A percentile compares a stretch with the other conserved stretches of the same genome.
phyloP scores from a whole-genome alignment of 1,140 invertebrate species.

The Leguminivora glycinivorella region DNA sequence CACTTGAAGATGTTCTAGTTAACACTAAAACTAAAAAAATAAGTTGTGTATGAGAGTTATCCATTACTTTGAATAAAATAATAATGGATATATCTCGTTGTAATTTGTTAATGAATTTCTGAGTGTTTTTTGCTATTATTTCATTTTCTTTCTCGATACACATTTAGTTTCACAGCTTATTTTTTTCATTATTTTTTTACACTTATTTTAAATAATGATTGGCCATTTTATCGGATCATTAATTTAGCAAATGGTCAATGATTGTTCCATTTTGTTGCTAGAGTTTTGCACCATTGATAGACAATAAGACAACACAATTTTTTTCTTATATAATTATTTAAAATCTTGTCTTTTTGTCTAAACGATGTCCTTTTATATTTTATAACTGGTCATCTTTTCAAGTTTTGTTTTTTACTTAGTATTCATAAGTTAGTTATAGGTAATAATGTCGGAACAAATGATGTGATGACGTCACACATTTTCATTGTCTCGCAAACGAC shows the following conservation, averaged over 20 bases:
- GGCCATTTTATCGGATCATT: constrained; percentile 29
- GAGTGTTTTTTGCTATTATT: constrained; percentile 43
- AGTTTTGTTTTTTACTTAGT: constrained; percentile 19
- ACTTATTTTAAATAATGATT: constrained; percentile 52
- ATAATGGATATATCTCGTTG: constrained; percentile 32
- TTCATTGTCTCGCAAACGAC: not conserved
- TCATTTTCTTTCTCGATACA: constrained; percentile 47
- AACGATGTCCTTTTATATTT: constrained; percentile 19
- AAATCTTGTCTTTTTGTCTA: constrained; percentile 21
- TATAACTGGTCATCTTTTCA: constrained; percentile 12
- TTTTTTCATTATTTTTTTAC: constrained; percentile 62
- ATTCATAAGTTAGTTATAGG: constrained; percentile 18
- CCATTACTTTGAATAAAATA: constrained; percentile 31
- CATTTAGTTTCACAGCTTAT: constrained; percentile 68
- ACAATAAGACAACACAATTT: constrained; percentile 11
- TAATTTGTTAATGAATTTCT: constrained; percentile 29
- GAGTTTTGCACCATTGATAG: constrained; percentile 15
- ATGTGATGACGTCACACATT: not conserved
- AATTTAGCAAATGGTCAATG: not conserved
- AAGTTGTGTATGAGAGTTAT: constrained; percentile 62
- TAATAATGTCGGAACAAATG: not conserved
- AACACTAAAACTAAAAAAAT: constrained; percentile 68
- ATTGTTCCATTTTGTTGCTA: constrained; percentile 20
- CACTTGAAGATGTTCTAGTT: constrained; percentile 51
- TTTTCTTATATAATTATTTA: not conserved